Percentiles rank a stretch among this genome's conserved stretches.
These are phyloP conservation scores for Saguinus imperator DNA, from an alignment of 2,113 vertebrate genomes.

Conservation along the genomic window DNA sequence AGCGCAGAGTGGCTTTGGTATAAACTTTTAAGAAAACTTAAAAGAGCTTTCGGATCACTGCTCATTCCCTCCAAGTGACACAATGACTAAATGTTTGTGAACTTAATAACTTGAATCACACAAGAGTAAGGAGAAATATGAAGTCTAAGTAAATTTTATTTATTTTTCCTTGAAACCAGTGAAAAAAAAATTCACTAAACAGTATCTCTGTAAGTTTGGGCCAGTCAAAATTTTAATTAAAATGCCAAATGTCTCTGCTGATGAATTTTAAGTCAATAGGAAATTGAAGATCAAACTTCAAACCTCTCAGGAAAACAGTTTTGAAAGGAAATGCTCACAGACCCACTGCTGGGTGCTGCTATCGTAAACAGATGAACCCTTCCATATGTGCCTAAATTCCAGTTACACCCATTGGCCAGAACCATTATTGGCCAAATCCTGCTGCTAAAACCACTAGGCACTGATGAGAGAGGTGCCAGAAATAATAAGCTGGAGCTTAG, in stretches of 20 bases:
- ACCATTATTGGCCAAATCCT: slow-evolving; percentile 17
- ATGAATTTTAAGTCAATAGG: slow-evolving; percentile 4
- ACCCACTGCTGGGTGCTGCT: slow-evolving; percentile 3
- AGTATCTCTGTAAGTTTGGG: slow-evolving; percentile 24
- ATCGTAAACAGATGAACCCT: slow-evolving; percentile 42
- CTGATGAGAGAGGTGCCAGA: slow-evolving; percentile 56
- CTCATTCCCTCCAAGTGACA: slow-evolving; percentile 19
- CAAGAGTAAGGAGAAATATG: background rate
- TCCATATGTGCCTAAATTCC: background rate
- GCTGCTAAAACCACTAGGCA: slow-evolving; percentile 12
- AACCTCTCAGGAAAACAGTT: slow-evolving; percentile 58
- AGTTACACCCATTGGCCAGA: slow-evolving; percentile 59
- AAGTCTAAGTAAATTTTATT: background rate
- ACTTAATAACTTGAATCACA: background rate
- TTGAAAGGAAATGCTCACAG: slow-evolving; percentile 71
- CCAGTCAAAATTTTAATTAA: slow-evolving; percentile 46
- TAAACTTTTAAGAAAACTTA: slow-evolving; percentile 37
- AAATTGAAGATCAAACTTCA: slow-evolving; percentile 58
- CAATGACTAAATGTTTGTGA: background rate
- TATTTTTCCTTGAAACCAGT: background rate
- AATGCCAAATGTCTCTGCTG: background rate
- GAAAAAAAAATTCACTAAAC: background rate
- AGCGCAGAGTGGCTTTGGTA: background rate
- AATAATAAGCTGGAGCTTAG: slow-evolving; percentile 59
- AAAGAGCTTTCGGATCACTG: background rate